A percentile compares a stretch with the other conserved stretches of the same genome.
These are phyloP conservation scores for Aromia moschata DNA, from an alignment of 2,888 invertebrate genomes.

Conservation along the genomic window DNA sequence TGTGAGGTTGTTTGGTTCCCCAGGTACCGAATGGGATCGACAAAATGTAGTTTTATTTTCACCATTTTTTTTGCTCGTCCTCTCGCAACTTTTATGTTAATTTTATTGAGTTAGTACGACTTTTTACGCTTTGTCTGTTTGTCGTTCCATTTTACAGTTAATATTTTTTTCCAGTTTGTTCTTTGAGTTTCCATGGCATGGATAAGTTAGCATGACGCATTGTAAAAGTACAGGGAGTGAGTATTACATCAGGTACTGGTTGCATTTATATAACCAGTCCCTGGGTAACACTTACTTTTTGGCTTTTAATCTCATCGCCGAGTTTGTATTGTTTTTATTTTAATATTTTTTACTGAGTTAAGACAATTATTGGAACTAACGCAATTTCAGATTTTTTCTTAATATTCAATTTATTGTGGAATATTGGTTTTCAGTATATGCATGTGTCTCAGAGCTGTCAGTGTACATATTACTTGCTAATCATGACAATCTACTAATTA, in stretches of 20 bases:
- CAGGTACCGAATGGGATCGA: slow-evolving; percentile 89
- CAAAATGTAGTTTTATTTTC: slow-evolving; percentile 69
- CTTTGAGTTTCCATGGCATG: slow-evolving; percentile 56
- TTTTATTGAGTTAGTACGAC: slow-evolving; percentile 10
- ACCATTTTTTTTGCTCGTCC: slow-evolving; percentile 47
- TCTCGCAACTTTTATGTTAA: slow-evolving; percentile 11
- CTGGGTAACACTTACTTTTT: slow-evolving; percentile 92
- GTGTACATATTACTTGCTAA: too few species aligned
- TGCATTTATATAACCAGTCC: slow-evolving; percentile 72
- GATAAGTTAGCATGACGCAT: slow-evolving; percentile 58
- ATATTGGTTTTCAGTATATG: too few species aligned
- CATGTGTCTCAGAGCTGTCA: too few species aligned
- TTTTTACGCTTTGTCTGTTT: slow-evolving; percentile 35
- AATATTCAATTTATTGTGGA: too few species aligned
- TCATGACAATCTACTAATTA: too few species aligned
- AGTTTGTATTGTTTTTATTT: slow-evolving; percentile 33
- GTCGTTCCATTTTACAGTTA: slow-evolving; percentile 36
- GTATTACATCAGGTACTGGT: slow-evolving; percentile 99
- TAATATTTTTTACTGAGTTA: too few species aligned
- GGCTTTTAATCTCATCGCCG: slow-evolving; percentile 44
- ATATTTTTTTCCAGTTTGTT: slow-evolving; percentile 55
- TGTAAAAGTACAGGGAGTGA: slow-evolving; percentile 78
- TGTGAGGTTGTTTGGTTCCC: slow-evolving; percentile 81
- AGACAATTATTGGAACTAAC: too few species aligned
- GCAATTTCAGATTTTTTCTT: too few species aligned